Percentiles rank a stretch among this genome's conserved stretches.
phyloP scores from a whole-genome alignment of 2,888 invertebrate genomes.

The Eueremaeus valkanovi region DNA sequence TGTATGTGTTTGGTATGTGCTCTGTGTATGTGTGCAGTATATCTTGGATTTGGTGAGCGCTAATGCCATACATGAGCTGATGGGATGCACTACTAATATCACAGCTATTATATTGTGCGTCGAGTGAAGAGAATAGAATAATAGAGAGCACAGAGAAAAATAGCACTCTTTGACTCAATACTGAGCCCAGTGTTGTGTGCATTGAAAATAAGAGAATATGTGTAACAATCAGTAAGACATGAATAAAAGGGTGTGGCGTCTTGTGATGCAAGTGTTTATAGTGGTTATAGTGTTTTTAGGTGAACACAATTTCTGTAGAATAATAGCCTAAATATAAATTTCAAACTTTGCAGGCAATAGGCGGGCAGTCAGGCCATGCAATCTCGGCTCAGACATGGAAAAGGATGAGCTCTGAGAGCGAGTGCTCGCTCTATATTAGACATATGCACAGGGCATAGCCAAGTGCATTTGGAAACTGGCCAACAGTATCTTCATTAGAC shows the following conservation, averaged over 20 bases:
- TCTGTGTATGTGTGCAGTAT: not conserved
- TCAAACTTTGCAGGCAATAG: slow-evolving; percentile 31
- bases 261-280: slow-evolving; percentile 36
- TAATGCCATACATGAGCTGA: slow-evolving; percentile 28
- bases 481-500: too few relatives aligned
- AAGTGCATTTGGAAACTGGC: too few relatives aligned
- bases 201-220: slow-evolving; percentile 22
- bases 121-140: slow-evolving; percentile 6
- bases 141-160: slow-evolving; percentile 20
- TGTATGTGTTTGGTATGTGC: not conserved
- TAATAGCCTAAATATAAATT: slow-evolving; percentile 36
- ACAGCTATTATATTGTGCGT: not conserved
- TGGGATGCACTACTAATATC: slow-evolving; percentile 1
- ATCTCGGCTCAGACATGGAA: slow-evolving; percentile 32
- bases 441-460: too few relatives aligned
- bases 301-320: slow-evolving; percentile 32
- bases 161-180: too few relatives aligned
- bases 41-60: slow-evolving; percentile 14
- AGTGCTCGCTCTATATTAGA: slow-evolving; percentile 12
- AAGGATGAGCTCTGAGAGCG: slow-evolving; percentile 23
- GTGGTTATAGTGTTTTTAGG: slow-evolving; percentile 33
- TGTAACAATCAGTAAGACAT: slow-evolving; percentile 36
- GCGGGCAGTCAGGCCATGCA: slow-evolving; percentile 32
- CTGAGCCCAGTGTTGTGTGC: not conserved
- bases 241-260: slow-evolving; percentile 33